Evolutionary conservation across 2,888 invertebrate genomes (phyloP), one percentile per base, ranked within the genome.

Genomic region (Leucophenga montana): DNA sequence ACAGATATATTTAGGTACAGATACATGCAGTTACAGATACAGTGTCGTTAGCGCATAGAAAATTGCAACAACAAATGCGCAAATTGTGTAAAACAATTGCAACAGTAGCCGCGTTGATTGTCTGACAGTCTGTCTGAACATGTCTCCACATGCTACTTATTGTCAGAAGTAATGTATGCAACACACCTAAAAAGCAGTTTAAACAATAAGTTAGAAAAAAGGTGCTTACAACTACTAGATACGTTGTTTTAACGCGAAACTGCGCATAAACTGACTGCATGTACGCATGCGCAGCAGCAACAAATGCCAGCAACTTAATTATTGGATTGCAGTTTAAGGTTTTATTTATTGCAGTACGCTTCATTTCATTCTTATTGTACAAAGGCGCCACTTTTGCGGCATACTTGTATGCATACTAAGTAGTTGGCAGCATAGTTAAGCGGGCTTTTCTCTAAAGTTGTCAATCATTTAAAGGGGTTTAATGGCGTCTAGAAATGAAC

Each of bases 231-330:
- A 33, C 33, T n/a, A n/a, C 4, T 33, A 33, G 8, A 33, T 33
- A 5, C 8, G 33, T n/a, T n/a, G n/a, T n/a, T n/a, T n/a, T n/a
- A n/a, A n/a, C n/a, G n/a, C 11, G 39, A 8, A 39, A 8, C 39
- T 39, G 62, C 61, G 56, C 62, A 57, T 33, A 53, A 66, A 66
- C 54, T 31, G 57, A 13, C 22, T 57, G 54, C 54, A 16, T 56
- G 54, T 57, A 27, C 69, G 64, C 57, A 57, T 50, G 53, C 61
- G 62, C 53, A 39, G 8, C 9, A 3, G 39, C 39, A 39, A 39
- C 39, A 69, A 70, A 68, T 69, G 61, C 69, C 57, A 56, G 79
- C 77, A 77, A 76, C 78, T 78, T 81, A 81, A 82, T 81, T 82
- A 80, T 66, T 54, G n/a, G 33, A 54, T n/a, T 27, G 64, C 27